A percentile compares a stretch with the other conserved stretches of the same genome.
These are phyloP conservation scores for Holacanthus passer DNA, from an alignment of 2,113 vertebrate genomes.

Conservation along the genomic window DNA sequence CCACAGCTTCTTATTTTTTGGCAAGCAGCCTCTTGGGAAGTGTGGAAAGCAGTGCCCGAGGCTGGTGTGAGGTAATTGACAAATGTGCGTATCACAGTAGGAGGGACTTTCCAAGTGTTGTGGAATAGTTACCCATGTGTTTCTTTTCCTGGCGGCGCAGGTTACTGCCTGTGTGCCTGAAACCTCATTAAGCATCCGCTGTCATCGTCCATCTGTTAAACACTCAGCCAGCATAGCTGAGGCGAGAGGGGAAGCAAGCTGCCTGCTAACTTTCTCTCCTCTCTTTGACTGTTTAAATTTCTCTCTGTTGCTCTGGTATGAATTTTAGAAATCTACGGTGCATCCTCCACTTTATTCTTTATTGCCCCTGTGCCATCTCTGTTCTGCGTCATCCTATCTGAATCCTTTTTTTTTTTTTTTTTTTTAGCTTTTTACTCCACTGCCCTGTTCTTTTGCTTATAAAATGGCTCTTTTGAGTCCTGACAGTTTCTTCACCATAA, in stretches of 20 bases:
- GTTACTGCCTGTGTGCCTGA: slow-evolving; percentile 78
- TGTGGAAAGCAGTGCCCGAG: slow-evolving; percentile 30
- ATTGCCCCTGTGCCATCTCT: slow-evolving; percentile 9
- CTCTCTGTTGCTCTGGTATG: slow-evolving; percentile 2
- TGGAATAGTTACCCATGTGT: slow-evolving; percentile 80
- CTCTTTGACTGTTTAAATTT: slow-evolving; percentile 24
- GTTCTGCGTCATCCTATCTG: background rate
- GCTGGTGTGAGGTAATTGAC: slow-evolving; percentile 69
- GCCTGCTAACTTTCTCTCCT: slow-evolving; percentile 52
- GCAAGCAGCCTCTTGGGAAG: slow-evolving; percentile 15
- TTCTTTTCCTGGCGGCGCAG: slow-evolving; percentile 79
- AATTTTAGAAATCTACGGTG: slow-evolving; percentile 20
- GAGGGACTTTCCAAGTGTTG: slow-evolving; percentile 69
- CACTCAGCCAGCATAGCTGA: slow-evolving; percentile 72
- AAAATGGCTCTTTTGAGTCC: slow-evolving; percentile 26
- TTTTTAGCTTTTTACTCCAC: background rate
- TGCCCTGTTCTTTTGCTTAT: slow-evolving; percentile 16
- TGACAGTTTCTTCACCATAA: slow-evolving; percentile 38
- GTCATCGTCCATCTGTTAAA: slow-evolving; percentile 84
- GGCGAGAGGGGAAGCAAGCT: slow-evolving; percentile 58
- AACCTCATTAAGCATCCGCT: slow-evolving; percentile 84
- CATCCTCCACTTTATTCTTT: slow-evolving; percentile 10
- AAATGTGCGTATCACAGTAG: slow-evolving; percentile 69
- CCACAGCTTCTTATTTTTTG: slow-evolving; percentile 25
- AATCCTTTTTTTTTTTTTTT: background rate